Conservation (phyloP, 2,797 vertebrate genomes). For the Phoxinus dragarum region DNA sequence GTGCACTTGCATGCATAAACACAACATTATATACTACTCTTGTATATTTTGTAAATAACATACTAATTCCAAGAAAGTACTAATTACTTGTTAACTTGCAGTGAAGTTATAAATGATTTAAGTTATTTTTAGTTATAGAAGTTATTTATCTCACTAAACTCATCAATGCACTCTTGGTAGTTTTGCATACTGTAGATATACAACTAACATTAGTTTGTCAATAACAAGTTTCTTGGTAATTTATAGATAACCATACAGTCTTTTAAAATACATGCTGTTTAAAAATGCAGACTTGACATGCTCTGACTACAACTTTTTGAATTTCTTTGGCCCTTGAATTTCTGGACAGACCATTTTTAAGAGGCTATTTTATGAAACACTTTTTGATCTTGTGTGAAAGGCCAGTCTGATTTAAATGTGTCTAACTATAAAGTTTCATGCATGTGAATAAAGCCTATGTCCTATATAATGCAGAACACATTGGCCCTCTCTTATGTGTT, state of each 20-base stretch:
- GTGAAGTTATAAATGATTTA: neutral
- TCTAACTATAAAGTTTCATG: neutral
- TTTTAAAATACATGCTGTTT: neutral
- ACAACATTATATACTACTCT: neutral
- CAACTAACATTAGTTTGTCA: neutral
- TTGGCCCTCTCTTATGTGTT: slow-evolving; percentile 28
- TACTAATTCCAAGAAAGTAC: slow-evolving; percentile 22
- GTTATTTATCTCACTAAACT: neutral
- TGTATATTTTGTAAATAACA: neutral
- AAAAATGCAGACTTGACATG: neutral
- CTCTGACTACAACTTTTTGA: neutral
- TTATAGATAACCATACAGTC: neutral
- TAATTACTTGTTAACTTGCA: neutral
- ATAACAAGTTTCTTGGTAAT: neutral
- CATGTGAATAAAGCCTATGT: neutral
- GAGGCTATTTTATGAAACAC: neutral
- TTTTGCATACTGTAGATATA: neutral
- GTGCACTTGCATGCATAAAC: slow-evolving; percentile 33
- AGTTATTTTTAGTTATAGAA: neutral
- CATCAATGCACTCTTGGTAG: neutral
- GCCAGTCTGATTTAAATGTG: neutral
- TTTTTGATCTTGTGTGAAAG: slow-evolving; percentile 5
- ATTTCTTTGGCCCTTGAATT: neutral
- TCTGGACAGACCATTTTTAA: slow-evolving; percentile 2
- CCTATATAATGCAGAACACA: slow-evolving; percentile 18